phyloP scores from a whole-genome alignment of 2,113 vertebrate genomes.

The Colinus virginianus region DNA sequence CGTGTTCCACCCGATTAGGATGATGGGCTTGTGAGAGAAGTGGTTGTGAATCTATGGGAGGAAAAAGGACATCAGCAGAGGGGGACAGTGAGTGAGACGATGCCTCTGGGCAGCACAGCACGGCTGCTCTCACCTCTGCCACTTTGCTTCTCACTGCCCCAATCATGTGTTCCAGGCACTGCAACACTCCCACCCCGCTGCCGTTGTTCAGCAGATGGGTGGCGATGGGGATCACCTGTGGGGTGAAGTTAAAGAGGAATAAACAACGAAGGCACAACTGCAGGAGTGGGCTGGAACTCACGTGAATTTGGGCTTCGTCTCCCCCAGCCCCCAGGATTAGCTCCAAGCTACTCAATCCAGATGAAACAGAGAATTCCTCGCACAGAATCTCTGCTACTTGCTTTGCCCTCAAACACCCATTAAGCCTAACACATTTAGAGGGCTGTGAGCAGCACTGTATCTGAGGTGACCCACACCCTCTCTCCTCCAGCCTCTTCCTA shows the following conservation, averaged over 20 bases:
- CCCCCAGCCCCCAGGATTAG: rapidly evolving
- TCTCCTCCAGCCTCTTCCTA: background rate
- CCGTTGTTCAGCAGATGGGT: conserved; percentile 88
- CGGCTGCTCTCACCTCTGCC: conserved; percentile 83
- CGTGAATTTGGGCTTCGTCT: rapidly evolving
- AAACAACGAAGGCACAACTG: rapidly evolving
- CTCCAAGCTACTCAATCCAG: background rate
- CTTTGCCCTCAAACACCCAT: background rate
- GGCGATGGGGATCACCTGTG: conserved; percentile 91
- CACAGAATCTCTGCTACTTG: background rate
- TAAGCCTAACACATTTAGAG: rapidly evolving
- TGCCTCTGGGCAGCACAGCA: rapidly evolving
- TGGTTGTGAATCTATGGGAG: conserved; percentile 90
- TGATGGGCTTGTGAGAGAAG: conserved; percentile 94
- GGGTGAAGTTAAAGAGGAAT: background rate
- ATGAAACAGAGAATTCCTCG: background rate
- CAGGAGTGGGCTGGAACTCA: rapidly evolving
- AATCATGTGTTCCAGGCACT: conserved; percentile 96
- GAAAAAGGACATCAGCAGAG: background rate
- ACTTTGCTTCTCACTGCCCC: conserved; percentile 91
- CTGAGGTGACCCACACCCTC: rapidly evolving
- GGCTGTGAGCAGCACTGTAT: background rate
- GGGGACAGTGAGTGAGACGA: rapidly evolving
- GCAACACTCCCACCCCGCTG: conserved; percentile 88
- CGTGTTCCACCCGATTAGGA: conserved; percentile 96